Base-by-base conservation (phyloP, 2,888 invertebrate genomes). In the Selenia dentaria region DNA sequence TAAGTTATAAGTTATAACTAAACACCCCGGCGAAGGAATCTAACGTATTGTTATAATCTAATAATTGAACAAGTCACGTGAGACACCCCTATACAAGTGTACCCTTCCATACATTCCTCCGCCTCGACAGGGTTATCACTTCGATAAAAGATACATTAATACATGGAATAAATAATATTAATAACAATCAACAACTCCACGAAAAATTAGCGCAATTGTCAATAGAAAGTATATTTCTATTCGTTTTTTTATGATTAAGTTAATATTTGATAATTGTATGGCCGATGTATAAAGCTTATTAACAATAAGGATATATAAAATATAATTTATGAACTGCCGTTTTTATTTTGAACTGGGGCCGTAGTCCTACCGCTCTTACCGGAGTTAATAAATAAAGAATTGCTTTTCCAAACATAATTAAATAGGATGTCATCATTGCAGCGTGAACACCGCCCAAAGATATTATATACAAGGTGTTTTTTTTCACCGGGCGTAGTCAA, bases 91-190 rank as follows among this genome's bases (percentile, higher is more conserved):
- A 53, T 11, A 11, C 32, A 8, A 12, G 24, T 34, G 14, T 20
- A 35, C 24, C 22, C 1, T 59, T 31, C 3, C 33, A 4, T 27
- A 6, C 18, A 42, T 24, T 26, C 6, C 27, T 39, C 28, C 50
- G 48, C 36, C 57, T 59, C 46, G 62, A 24, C 64, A 54, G 59
- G 52, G 22, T 37, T 52, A 66, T 64, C 54, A 56, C 62, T 60
- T 66, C 60, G 53, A 59, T 59, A 62, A 54, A 54, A 47, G 55
- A 40, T 55, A 67, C 52, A 62, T 58, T 60, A 67, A 67, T 63
- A 63, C 54, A 54, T 63, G 63, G 60, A 67, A 70, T 67, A 60
- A 67, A 57, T 62, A 57, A 60, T 57, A 28, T 56, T 43, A 36
- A 29, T 46, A 33, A 39, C n/a, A n/a, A n/a, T n/a, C n/a, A n/a